phyloP scores from a whole-genome alignment of 2,797 vertebrate genomes.

The Macrochelys suwanniensis region DNA sequence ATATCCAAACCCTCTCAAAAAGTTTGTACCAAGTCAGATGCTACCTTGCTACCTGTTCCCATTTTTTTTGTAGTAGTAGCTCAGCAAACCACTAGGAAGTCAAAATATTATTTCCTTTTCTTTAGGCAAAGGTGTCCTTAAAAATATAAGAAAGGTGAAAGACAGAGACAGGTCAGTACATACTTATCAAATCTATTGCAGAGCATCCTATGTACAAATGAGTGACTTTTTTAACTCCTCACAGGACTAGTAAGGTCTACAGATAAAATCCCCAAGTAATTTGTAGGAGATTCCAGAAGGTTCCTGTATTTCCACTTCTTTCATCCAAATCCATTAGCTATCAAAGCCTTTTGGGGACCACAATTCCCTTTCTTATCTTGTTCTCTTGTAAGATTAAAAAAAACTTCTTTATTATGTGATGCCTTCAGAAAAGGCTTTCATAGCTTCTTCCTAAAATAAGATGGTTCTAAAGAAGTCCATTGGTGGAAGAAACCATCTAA shows the following conservation, averaged over 20 bases:
- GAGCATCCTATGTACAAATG: not conserved
- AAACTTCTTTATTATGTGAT: not conserved
- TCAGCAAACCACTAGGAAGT: not conserved
- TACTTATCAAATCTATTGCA: not conserved
- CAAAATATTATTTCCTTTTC: not conserved
- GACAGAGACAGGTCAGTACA: too few species aligned
- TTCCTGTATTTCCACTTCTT: not conserved
- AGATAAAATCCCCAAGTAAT: not conserved
- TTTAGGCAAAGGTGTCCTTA: not conserved
- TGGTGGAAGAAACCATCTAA: not conserved
- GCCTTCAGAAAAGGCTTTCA: not conserved
- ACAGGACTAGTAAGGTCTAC: not conserved
- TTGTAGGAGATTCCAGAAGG: too few species aligned
- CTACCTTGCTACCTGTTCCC: not conserved
- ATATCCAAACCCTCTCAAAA: not conserved
- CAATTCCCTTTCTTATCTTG: not conserved
- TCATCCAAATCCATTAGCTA: not conserved
- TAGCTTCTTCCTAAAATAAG: not conserved
- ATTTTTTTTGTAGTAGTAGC: not conserved
- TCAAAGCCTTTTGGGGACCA: not conserved
- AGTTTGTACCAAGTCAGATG: not conserved
- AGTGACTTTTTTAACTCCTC: not conserved
- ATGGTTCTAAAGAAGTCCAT: not conserved
- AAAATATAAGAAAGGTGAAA: not conserved
- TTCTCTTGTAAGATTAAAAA: not conserved